Conservation (phyloP, 1,140 invertebrate genomes). For the Lucilia cuprina region DNA sequence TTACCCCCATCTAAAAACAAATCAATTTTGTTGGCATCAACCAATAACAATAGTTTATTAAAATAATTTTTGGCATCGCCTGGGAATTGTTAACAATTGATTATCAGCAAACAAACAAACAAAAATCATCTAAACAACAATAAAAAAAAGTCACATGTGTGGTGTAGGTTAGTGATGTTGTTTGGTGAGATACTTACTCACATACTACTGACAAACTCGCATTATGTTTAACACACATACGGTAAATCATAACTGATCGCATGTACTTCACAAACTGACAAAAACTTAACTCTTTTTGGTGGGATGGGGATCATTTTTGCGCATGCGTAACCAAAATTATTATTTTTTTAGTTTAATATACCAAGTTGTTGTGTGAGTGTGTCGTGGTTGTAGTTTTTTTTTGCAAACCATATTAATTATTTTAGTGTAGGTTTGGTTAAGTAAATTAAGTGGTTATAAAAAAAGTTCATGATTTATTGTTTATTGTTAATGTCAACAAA, state of each 20-base stretch:
- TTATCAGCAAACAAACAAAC: neutral
- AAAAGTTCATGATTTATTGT: neutral
- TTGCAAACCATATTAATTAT: too few species aligned
- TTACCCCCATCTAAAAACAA: neutral
- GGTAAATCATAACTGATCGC: neutral
- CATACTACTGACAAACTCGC: neutral
- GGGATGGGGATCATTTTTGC: neutral
- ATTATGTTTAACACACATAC: neutral
- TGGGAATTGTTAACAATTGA: neutral
- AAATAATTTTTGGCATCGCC: neutral
- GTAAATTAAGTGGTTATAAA: neutral
- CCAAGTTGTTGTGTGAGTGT: neutral
- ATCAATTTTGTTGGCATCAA: neutral
- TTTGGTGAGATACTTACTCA: neutral
- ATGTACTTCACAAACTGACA: neutral
- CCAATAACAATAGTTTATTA: neutral
- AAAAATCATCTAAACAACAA: neutral
- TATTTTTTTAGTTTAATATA: neutral
- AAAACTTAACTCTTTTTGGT: neutral
- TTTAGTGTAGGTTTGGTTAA: neutral
- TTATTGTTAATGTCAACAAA: neutral
- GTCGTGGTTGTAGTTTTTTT: neutral
- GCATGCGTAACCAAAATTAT: neutral
- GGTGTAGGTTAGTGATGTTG: neutral
- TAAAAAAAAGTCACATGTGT: neutral